Evolutionary conservation across 1,140 invertebrate species (phyloP).

Genomic region (Brachionus paranguensis): DNA sequence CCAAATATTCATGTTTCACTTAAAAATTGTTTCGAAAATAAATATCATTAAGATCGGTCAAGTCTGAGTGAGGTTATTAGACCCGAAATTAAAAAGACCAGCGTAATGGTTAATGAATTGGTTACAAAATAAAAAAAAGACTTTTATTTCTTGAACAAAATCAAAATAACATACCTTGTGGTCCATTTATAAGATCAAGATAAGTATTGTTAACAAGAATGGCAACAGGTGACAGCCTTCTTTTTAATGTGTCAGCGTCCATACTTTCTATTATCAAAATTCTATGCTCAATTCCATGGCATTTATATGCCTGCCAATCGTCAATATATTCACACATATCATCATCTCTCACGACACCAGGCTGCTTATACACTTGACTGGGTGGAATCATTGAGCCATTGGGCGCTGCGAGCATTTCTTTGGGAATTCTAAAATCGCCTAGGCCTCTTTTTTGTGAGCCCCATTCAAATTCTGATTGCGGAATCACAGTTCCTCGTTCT

Average conservation of each 20-base stretch:
- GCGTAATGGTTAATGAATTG: too few relatives aligned
- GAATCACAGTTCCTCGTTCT: slow-evolving; percentile 41
- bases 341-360: slow-evolving; percentile 45
- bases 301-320: slow-evolving; percentile 48
- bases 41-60: too few relatives aligned
- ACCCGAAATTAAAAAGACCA: too few relatives aligned
- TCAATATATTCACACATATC: slow-evolving; percentile 39
- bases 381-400: slow-evolving; percentile 44
- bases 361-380: slow-evolving; percentile 43
- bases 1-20: too few relatives aligned
- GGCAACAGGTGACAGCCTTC: slow-evolving; percentile 51
- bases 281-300: slow-evolving; percentile 44
- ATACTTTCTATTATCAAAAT: slow-evolving; percentile 51
- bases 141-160: too few relatives aligned
- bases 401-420: slow-evolving; percentile 44
- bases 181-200: slow-evolving; percentile 54
- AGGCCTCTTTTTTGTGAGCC: slow-evolving; percentile 46
- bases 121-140: too few relatives aligned
- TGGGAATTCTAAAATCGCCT: slow-evolving; percentile 52
- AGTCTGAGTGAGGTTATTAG: too few relatives aligned
- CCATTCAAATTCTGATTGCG: slow-evolving; percentile 50
- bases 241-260: slow-evolving; percentile 50
- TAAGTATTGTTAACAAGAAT: slow-evolving; percentile 45
- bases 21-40: too few relatives aligned
- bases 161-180: slow-evolving; percentile 36